Evolutionary conservation across 2,888 invertebrate species (phyloP).

Genomic region (Agonopterix heracliana): DNA sequence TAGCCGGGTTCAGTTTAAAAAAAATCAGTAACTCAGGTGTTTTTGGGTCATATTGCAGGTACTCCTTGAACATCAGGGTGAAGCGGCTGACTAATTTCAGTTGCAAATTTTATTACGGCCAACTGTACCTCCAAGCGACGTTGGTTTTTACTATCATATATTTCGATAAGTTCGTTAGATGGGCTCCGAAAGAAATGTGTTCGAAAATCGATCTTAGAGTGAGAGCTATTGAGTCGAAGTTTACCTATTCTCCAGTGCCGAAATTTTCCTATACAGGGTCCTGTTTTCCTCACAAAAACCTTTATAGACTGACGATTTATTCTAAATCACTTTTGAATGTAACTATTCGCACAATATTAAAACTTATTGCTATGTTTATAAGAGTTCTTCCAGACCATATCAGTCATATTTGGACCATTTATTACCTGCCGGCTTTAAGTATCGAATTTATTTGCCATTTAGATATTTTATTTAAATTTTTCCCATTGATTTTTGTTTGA

Average conservation of each 20-base stretch:
- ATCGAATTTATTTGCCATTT: conserved; percentile 21
- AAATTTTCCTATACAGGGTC: conserved; percentile 31
- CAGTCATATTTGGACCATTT: conserved; percentile 2
- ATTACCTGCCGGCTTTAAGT: conserved; percentile 11
- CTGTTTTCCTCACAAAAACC: conserved; percentile 22
- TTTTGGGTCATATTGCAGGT: too few relatives aligned
- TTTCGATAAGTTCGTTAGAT: conserved; percentile 1
- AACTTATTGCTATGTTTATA: conserved; percentile 19
- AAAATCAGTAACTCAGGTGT: not conserved
- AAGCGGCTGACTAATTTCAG: too few relatives aligned
- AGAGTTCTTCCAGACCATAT: conserved; percentile 14
- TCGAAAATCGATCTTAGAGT: not conserved
- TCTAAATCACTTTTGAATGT: conserved; percentile 13
- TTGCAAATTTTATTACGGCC: too few relatives aligned
- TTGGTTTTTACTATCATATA: not conserved
- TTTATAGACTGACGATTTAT: conserved; percentile 57
- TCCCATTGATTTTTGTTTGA: conserved; percentile 6
- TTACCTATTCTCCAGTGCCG: conserved; percentile 7
- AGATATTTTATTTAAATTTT: conserved; percentile 5
- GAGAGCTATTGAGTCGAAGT: not conserved
- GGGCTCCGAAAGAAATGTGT: not conserved
- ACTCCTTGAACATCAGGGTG: too few relatives aligned
- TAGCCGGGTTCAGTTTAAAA: too few relatives aligned
- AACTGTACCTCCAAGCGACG: not conserved
- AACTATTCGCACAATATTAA: conserved; percentile 14